Conservation (phyloP, 2,113 vertebrate species). For the Phyllostomus discolor region DNA sequence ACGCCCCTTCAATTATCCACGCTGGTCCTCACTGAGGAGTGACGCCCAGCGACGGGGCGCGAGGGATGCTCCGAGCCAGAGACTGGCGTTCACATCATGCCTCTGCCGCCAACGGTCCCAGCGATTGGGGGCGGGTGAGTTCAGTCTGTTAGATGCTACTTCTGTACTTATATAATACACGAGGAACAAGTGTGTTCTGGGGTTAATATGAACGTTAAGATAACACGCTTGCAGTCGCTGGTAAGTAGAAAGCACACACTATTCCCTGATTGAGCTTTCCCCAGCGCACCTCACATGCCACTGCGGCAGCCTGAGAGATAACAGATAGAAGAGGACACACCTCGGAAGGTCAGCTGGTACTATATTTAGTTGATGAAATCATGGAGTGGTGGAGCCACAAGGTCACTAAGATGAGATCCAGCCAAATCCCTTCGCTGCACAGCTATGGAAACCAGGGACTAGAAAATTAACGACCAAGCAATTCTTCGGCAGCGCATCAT, state of each 20-base stretch:
- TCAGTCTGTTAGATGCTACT: not conserved
- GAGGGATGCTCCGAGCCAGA: not conserved
- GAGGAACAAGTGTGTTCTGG: not conserved
- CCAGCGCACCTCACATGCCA: not conserved
- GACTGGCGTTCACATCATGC: not conserved
- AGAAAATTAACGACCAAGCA: not conserved
- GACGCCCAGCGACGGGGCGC: not conserved
- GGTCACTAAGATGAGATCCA: not conserved
- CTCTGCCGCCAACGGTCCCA: not conserved
- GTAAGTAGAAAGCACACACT: not conserved
- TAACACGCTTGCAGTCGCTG: not conserved
- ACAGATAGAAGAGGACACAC: not conserved
- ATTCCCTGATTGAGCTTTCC: not conserved
- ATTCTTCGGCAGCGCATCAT: not conserved
- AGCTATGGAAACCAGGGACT: not conserved
- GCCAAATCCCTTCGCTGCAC: not conserved
- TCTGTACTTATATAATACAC: not conserved
- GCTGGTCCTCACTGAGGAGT: not conserved
- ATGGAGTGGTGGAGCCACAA: not conserved
- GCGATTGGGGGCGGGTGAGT: not conserved
- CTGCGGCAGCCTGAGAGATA: not conserved
- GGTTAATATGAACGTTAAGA: not conserved
- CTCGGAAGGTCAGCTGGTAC: not conserved
- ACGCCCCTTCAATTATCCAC: accelerated
- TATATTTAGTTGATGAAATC: not conserved